Conservation (phyloP, 2,888 invertebrate genomes). For the Oegoconia quadripuncta region DNA sequence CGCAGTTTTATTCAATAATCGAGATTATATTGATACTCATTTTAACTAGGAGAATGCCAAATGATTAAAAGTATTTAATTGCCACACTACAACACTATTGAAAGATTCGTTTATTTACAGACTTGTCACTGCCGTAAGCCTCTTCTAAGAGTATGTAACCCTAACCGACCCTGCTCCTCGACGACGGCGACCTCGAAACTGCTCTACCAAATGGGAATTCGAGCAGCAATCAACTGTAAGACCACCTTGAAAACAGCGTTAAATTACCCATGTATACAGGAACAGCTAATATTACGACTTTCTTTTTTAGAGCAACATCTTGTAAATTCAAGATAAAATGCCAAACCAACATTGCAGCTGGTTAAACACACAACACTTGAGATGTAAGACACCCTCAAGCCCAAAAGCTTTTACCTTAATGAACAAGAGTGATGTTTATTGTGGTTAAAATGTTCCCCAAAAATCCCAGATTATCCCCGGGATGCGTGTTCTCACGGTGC, state of each 20-base stretch:
- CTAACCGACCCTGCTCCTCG: too few relatives aligned
- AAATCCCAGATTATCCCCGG: conserved; percentile 44
- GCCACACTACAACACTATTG: too few relatives aligned
- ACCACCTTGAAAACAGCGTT: conserved; percentile 31
- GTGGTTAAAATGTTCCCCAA: conserved; percentile 31
- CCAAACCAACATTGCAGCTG: not conserved
- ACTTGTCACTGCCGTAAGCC: too few relatives aligned
- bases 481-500: conserved; percentile 54
- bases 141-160: too few relatives aligned
- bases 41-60: too few relatives aligned
- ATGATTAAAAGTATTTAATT: too few relatives aligned
- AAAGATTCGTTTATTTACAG: too few relatives aligned
- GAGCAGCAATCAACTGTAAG: conserved; percentile 27
- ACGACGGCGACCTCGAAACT: too few relatives aligned
- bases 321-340: not conserved
- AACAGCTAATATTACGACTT: conserved; percentile 4
- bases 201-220: too few relatives aligned
- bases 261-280: conserved; percentile 21
- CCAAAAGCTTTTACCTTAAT: conserved; percentile 37
- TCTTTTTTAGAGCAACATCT: not conserved
- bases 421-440: conserved; percentile 40
- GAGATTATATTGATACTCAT: too few relatives aligned
- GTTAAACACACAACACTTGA: conserved; percentile 21
- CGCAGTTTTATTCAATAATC: too few relatives aligned
- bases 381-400: conserved; percentile 19